Evolutionary conservation across 2,113 vertebrate genomes (phyloP).

Genomic region (Fukomys damarensis): DNA sequence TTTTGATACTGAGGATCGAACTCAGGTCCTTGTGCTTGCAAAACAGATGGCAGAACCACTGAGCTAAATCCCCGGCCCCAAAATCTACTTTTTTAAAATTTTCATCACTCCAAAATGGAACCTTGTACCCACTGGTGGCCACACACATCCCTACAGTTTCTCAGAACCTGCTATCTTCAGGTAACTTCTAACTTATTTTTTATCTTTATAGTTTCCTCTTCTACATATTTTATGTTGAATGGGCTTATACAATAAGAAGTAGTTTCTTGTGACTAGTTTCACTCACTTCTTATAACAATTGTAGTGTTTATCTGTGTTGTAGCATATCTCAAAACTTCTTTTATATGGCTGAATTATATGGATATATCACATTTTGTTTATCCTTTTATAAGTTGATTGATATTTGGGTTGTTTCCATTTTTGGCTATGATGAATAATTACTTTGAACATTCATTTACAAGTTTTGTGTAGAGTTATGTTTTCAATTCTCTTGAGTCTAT

Average conservation of each 20-base stretch:
- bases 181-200: neutral
- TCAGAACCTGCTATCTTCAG: neutral
- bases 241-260: neutral
- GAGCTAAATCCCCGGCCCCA: too few relatives aligned
- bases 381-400: neutral
- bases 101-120: constrained; percentile 11
- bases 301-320: neutral
- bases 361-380: constrained; percentile 30
- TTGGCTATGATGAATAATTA: constrained; percentile 48
- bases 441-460: neutral
- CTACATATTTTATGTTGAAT: constrained; percentile 42
- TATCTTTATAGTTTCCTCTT: neutral
- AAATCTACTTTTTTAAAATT: neutral
- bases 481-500: constrained; percentile 49
- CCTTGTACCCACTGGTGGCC: neutral
- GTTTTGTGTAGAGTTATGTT: constrained; percentile 21
- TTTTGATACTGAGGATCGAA: too few relatives aligned
- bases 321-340: neutral
- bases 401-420: neutral
- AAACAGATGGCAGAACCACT: too few relatives aligned
- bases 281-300: constrained; percentile 23
- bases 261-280: neutral
- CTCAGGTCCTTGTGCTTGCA: too few relatives aligned
- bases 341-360: neutral
- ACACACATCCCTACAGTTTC: neutral